Percentiles rank a stretch among this genome's conserved stretches.
phyloP scores from a whole-genome alignment of 2,797 vertebrate genomes.

The Leptatherina wallacei region DNA sequence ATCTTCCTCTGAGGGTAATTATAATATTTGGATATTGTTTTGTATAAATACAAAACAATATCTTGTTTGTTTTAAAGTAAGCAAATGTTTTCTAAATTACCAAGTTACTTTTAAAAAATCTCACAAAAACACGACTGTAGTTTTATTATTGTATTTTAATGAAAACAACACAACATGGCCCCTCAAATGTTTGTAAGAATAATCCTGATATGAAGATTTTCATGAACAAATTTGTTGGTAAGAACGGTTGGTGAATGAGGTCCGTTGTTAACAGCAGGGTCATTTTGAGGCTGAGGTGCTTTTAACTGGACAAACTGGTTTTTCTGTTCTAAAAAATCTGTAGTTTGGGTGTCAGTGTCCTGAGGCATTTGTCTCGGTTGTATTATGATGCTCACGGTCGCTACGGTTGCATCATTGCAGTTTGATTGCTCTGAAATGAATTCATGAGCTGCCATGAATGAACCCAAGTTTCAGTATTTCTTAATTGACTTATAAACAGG shows the following conservation, averaged over 20 bases:
- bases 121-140: no score
- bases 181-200: no score
- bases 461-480: not conserved
- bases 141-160: no score
- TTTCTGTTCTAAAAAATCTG: not conserved
- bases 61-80: no score
- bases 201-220: no score
- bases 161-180: no score
- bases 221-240: not conserved
- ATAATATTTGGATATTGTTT: no score
- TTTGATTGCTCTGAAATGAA: slow-evolving; percentile 1
- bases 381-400: slow-evolving; percentile 9
- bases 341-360: not conserved
- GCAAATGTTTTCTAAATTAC: no score
- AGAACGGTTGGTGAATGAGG: not conserved
- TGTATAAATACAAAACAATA: no score
- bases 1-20: no score
- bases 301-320: slow-evolving; percentile 24
- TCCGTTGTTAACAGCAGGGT: slow-evolving; percentile 15
- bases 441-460: slow-evolving; percentile 26
- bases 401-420: slow-evolving; percentile 3
- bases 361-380: slow-evolving; percentile 5
- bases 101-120: no score
- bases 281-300: slow-evolving; percentile 26
- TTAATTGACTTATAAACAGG: not conserved